Base-by-base conservation (phyloP, 2,113 vertebrate species). In the Microtus montanus region DNA sequence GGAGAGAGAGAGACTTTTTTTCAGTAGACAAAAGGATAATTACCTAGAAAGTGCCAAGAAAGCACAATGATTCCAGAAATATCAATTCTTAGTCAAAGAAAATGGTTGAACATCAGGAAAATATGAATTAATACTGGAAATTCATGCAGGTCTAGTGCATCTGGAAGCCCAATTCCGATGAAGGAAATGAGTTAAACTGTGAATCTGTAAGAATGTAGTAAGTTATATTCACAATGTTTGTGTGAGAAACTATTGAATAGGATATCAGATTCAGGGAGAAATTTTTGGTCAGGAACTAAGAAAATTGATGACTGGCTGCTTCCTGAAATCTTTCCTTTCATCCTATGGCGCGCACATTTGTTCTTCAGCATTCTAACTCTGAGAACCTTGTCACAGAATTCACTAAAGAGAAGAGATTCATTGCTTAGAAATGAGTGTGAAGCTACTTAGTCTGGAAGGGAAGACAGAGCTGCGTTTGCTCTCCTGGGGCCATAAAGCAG, bases 381-480 rank as follows among this genome's bases (percentile, higher is more conserved):
- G 71, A 78, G 47, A 93, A 9, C 41, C 52, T 92, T 84, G 78
- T 68, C n/a, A 71, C 89, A 47, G 58, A 93, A 83, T 94, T 86
- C 70, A 86, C 89, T 83, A 64, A 79, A 95, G 75, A 91, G 63
- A 74, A 47, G 49, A 95, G 83, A 96, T 95, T 97, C 94, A 82
- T 85, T 91, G 75, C 90, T 86, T 38, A 87, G 87, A 90, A 93
- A 78, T 73, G 61, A 92, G 41, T 84, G 26, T 5, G 41, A 82
- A 93, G 84, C 49, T n/a, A 89, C 87, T 90, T 75, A 92, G 30
- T 28, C 52, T 41, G 19, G 44, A 77, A 95, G 35, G 35, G 12
- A 49, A 91, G 70, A 88, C 61, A 94, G 61, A 71, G 11, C 30
- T 84, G 26, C 26, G 68, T 82, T 61, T 89, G 49, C 61, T 96